Percentiles rank a stretch among this genome's conserved stretches.
These are phyloP conservation scores for Dufourea novaeangliae DNA, from an alignment of 1,140 invertebrate species.

Conservation along the genomic window DNA sequence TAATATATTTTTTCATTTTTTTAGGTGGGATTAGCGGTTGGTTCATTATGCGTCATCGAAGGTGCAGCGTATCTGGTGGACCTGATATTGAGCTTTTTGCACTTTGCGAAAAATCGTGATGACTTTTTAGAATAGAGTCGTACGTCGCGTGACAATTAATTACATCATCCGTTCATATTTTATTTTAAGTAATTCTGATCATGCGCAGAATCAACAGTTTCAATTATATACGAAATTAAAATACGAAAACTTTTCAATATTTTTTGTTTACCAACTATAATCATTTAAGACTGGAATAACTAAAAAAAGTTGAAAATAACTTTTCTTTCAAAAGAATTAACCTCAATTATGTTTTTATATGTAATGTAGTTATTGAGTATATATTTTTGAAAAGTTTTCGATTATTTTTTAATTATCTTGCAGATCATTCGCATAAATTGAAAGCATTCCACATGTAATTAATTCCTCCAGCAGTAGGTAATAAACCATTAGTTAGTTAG, in stretches of 20 bases:
- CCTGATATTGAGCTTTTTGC: constrained; percentile 88
- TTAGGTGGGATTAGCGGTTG: constrained; percentile 89
- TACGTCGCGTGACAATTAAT: constrained; percentile 4
- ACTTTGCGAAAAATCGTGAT: constrained; percentile 83
- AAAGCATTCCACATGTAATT: neutral
- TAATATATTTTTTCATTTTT: constrained; percentile 43
- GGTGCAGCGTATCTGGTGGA: constrained; percentile 90
- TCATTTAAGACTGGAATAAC: neutral
- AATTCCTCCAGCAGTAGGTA: neutral
- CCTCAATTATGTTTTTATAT: neutral
- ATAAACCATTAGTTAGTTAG: neutral
- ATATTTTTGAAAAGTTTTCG: neutral
- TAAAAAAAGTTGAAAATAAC: too few species aligned
- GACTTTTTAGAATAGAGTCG: constrained; percentile 78
- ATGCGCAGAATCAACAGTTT: neutral
- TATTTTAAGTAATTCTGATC: neutral
- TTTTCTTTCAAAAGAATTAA: neutral
- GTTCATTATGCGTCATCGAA: constrained; percentile 88
- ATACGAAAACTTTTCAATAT: too few species aligned
- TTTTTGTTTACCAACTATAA: too few species aligned
- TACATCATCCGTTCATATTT: neutral
- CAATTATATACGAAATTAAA: too few species aligned
- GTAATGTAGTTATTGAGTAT: neutral
- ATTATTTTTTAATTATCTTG: neutral
- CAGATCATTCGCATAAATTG: too few species aligned